Evolutionary conservation across 2,888 invertebrate genomes (phyloP).

Genomic region (Hoplodrina blanda): DNA sequence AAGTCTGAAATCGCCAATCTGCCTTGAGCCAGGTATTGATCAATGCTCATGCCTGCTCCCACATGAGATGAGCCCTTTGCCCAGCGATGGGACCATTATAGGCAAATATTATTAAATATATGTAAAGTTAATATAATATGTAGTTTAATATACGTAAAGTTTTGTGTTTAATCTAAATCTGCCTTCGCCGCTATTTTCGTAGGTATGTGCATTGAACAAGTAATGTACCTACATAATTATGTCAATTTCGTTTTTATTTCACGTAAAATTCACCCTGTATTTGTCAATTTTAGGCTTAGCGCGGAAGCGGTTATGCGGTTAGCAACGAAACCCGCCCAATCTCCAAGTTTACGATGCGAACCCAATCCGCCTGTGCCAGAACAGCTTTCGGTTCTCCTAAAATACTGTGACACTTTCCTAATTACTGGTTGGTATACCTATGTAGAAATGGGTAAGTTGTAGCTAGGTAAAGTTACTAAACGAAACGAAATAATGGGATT

Average conservation of each 20-base stretch:
- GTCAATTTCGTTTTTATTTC: not conserved
- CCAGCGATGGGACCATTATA: no score
- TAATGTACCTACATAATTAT: not conserved
- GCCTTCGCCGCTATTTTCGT: not conserved
- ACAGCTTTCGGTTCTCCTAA: slow-evolving; percentile 39
- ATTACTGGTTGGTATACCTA: slow-evolving; percentile 29
- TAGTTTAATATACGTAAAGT: no score
- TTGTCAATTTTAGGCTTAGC: slow-evolving; percentile 59
- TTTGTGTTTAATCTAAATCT: no score
- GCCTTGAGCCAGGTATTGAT: no score
- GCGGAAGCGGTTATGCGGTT: slow-evolving; percentile 56
- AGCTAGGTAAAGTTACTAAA: not conserved
- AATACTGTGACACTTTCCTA: slow-evolving; percentile 54
- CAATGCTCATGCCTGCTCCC: no score
- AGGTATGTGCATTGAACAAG: not conserved
- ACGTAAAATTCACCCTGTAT: slow-evolving; percentile 36
- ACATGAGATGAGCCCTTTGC: no score
- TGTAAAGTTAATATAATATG: no score
- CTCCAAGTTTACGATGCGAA: slow-evolving; percentile 68
- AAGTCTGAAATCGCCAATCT: no score
- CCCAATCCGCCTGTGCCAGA: slow-evolving; percentile 42
- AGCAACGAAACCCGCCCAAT: slow-evolving; percentile 64
- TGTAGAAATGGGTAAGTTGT: not conserved
- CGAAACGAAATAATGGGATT: no score
- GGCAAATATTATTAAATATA: no score